Evolutionary conservation across 2,888 invertebrate species (phyloP), one percentile per base, ranked within the genome.

Genomic region (Melanchra persicariae): DNA sequence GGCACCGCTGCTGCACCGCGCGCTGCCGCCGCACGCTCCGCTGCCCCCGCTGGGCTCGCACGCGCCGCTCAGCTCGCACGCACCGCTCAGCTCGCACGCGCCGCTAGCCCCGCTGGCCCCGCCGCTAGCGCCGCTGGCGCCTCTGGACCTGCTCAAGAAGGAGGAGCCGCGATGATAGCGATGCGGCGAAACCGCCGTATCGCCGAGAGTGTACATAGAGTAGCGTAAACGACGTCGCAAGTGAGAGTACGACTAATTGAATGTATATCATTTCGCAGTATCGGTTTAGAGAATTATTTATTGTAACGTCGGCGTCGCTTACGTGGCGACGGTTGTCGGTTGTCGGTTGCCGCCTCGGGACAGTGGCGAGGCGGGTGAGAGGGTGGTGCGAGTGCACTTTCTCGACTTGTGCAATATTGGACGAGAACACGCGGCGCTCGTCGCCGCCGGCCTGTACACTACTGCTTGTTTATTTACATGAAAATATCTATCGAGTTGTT

Each of bases 111-210:
- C 83, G 30, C 67, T 96, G 82, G 96, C 97, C 89, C 96, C 96
- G 59, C 96, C 96, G 83, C 96, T 96, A 82, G 96, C 97, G 37
- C 84, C 83, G 15, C 80, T 84, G 69, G 93, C 96, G 59, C 96
- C 96, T 84, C 96, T 96, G 82, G 97, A 97, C 91, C 96, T 97
- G 90, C 97, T 97, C 91, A 97, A 96, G 89, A 96, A 96, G 89
- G 96, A 96, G 89, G 96, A 96, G 93, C 96, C 96, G 91, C 96
- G 96, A 96, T 96, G 96, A 96, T 96, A 94, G 92, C 91, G 77
- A 76, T 59, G 63, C 77, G 77, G 62, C 81, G 77, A 52, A 69
- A 52, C 66, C 70, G 70, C 75, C 71, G 82, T 66, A 89, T 83
- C 87, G 89, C 85, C 85, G 87, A 85, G 87, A 87, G 88, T 91